These are phyloP conservation scores for Drosophila repleta DNA, from an alignment of 1,140 invertebrate species.

Conservation along the genomic window DNA sequence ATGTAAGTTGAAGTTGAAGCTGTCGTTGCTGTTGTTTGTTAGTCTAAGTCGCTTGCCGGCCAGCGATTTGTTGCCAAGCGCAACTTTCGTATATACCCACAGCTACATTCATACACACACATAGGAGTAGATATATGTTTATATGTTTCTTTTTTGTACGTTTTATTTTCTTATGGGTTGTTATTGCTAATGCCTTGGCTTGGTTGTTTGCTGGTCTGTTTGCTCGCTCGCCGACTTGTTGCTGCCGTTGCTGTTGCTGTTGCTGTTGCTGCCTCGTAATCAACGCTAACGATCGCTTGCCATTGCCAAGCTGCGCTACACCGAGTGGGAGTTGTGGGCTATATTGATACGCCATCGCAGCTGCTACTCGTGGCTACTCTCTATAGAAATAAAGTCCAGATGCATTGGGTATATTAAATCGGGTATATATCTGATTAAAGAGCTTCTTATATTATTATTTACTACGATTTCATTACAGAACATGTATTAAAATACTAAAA, in stretches of 20 bases:
- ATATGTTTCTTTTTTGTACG: conserved; percentile 10
- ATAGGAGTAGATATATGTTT: background rate
- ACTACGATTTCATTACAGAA: too few relatives aligned
- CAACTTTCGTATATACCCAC: conserved; percentile 44
- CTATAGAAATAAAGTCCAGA: too few relatives aligned
- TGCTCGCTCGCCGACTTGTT: conserved; percentile 36
- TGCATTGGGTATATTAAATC: too few relatives aligned
- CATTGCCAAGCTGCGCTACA: conserved; percentile 46
- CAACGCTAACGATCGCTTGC: conserved; percentile 54
- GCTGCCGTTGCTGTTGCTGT: conserved; percentile 16
- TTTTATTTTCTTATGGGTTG: conserved; percentile 38
- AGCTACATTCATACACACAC: background rate
- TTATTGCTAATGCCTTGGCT: conserved; percentile 40
- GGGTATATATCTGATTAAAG: too few relatives aligned
- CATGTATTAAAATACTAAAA: background rate
- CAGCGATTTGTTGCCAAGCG: conserved; percentile 53
- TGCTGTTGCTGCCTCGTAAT: conserved; percentile 40
- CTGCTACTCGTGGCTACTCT: background rate
- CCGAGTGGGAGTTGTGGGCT: conserved; percentile 17
- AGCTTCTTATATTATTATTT: too few relatives aligned
- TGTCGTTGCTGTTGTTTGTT: conserved; percentile 22
- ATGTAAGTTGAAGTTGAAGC: conserved; percentile 11
- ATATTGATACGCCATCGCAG: background rate
- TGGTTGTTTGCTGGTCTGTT: conserved; percentile 40
- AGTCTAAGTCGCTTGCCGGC: conserved; percentile 38